Evolutionary conservation across 2,113 vertebrate species (phyloP).

Genomic region (Tragelaphus imberbis): DNA sequence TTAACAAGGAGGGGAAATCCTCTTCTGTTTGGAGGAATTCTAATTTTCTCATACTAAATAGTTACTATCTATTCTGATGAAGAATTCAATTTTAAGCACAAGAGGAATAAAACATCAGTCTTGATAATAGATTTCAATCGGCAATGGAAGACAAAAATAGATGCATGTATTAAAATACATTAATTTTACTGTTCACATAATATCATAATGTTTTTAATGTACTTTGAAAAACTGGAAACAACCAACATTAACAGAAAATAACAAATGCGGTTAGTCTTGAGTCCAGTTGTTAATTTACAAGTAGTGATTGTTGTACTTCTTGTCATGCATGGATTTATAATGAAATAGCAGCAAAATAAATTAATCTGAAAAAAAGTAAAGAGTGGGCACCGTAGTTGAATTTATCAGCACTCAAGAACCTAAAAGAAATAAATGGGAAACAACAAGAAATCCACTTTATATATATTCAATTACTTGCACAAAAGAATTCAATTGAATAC

Average conservation of each 20-base stretch:
- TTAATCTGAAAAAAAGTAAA: constrained; percentile 32
- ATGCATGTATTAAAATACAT: constrained; percentile 68
- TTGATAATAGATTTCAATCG: constrained; percentile 79
- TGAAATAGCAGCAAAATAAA: constrained; percentile 67
- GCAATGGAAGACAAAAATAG: constrained; percentile 71
- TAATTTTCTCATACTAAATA: constrained; percentile 71
- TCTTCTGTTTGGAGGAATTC: constrained; percentile 63
- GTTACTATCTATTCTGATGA: constrained; percentile 71
- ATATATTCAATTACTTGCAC: background rate
- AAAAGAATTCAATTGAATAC: constrained; percentile 44
- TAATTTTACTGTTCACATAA: constrained; percentile 75
- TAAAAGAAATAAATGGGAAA: constrained; percentile 34
- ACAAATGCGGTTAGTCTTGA: constrained; percentile 69
- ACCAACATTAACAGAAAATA: constrained; percentile 75
- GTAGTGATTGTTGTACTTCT: constrained; percentile 64
- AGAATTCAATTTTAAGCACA: constrained; percentile 76
- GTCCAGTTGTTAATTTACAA: constrained; percentile 70
- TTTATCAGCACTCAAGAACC: constrained; percentile 30
- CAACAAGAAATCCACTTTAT: constrained; percentile 9
- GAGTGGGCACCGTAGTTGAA: background rate
- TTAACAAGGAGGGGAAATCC: background rate
- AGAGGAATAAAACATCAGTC: constrained; percentile 72
- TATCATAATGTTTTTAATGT: constrained; percentile 80
- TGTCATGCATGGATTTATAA: constrained; percentile 65
- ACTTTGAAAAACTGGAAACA: constrained; percentile 75